Conservation (phyloP, 92 coral and sea anemone genomes). For the Phenganax stokvisi region DNA sequence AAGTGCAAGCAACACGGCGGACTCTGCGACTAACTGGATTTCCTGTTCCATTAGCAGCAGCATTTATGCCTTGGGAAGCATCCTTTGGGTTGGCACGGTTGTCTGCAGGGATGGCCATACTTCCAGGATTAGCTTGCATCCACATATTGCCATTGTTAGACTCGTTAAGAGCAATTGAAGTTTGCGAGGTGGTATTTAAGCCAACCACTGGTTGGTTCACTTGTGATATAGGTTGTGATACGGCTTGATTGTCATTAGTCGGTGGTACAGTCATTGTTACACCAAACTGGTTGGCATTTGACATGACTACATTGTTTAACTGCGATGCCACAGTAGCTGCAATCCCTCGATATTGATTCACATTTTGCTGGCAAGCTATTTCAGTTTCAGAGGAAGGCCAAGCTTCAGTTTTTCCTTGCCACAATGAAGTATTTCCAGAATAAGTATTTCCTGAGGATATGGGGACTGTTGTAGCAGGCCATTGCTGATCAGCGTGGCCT, state of each 20-base stretch:
- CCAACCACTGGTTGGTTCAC: conserved; percentile 17
- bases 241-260: neutral
- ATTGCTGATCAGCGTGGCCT: conserved; percentile 29
- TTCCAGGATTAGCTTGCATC: conserved; percentile 36
- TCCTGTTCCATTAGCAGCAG: conserved; percentile 3
- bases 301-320: neutral
- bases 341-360: conserved; percentile 67
- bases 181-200: conserved; percentile 13
- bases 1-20: conserved; percentile 97
- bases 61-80: neutral
- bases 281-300: conserved; percentile 28
- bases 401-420: conserved; percentile 66
- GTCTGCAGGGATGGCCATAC: conserved; percentile 2
- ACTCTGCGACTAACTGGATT: conserved; percentile 64
- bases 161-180: conserved; percentile 17
- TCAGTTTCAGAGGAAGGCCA: conserved; percentile 76
- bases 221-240: neutral
- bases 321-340: conserved; percentile 39
- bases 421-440: conserved; percentile 57
- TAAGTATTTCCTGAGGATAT: conserved; percentile 44
- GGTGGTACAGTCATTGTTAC: neutral
- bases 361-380: conserved; percentile 56
- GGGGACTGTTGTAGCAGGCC: conserved; percentile 69
- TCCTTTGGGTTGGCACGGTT: conserved; percentile 11
- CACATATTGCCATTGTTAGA: conserved; percentile 19